Evolutionary conservation across 2,113 vertebrate species (phyloP), one percentile per base, ranked within the genome.

Genomic region (Lamprologus callipterus): DNA sequence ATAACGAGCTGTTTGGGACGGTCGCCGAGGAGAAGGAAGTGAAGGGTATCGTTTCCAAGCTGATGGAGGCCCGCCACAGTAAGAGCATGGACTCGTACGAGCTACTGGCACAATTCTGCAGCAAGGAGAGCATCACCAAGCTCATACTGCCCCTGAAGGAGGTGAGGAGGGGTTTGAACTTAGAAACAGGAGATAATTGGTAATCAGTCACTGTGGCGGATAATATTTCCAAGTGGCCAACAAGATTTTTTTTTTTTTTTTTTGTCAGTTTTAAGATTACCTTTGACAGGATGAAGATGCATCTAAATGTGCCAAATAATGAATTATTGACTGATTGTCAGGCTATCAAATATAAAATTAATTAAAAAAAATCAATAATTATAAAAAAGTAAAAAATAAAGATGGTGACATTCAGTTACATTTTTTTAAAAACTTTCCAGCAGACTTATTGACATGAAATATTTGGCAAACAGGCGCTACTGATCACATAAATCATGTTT

Each of bases 21-120:
- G 19, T 99, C 53, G 98, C 99, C 1, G 98, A 98, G 94, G 98
- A 99, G 91, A 99, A 99, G 82, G 98, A 98, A 70, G 97, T 99
- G 53, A 99, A 97, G 55, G 98, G 98, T 47, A 99, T 99, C 7
- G 95, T 98, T 49, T 98, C 98, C 84, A 99, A 99, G 94, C 95
- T 98, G 85, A 99, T 99, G 98, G 99, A 99, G 94, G 99, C 98
- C 0, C 97, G 98, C 28, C 97, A 98, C 96, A 99, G 97, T 96
- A 99, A 98, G 93, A 99, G 99, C 91, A 98, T 97, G 0, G 98
- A 99, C 88, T 98, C 98, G 4, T 99, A 99, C 1, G 97, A 99
- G 96, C 96, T 99, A 85, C 97, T 99, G 89, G 98, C 96, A 8
- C 97, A 95, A 86, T 99, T 97, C 91, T 95, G 98, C 83, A 97